Evolutionary conservation across 2,797 vertebrate species (phyloP).

Genomic region (Lutjanus argentimaculatus): DNA sequence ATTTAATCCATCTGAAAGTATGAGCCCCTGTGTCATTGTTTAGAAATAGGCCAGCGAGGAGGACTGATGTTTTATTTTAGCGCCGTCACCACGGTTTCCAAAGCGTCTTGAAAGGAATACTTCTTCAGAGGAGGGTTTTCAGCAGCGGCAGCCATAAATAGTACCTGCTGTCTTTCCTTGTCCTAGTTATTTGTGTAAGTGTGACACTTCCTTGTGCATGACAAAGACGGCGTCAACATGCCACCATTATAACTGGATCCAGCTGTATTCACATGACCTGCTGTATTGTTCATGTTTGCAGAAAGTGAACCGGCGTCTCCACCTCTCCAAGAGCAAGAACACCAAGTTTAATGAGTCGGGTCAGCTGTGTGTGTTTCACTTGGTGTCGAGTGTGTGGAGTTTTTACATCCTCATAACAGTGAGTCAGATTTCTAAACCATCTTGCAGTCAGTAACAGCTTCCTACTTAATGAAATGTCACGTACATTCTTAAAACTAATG

Average conservation of each 20-base stretch:
- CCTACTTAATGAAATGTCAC: background rate
- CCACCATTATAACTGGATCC: background rate
- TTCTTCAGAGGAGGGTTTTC: slow-evolving; percentile 42
- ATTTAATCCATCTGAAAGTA: slow-evolving; percentile 38
- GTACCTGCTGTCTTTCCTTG: slow-evolving; percentile 44
- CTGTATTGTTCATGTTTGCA: slow-evolving; percentile 71
- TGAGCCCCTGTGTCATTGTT: slow-evolving; percentile 47
- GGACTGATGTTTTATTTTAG: slow-evolving; percentile 62
- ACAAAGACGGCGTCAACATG: slow-evolving; percentile 28
- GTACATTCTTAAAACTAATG: background rate
- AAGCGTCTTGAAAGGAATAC: slow-evolving; percentile 53
- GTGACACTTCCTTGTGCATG: slow-evolving; percentile 52
- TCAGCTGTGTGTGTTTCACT: slow-evolving; percentile 95
- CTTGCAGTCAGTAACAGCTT: background rate
- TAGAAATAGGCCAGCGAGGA: slow-evolving; percentile 59
- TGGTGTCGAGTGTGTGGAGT: slow-evolving; percentile 94
- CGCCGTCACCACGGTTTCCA: slow-evolving; percentile 29
- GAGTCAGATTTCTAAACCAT: slow-evolving; percentile 66
- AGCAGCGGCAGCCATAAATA: slow-evolving; percentile 53
- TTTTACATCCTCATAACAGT: slow-evolving; percentile 93
- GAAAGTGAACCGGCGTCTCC: slow-evolving; percentile 97
- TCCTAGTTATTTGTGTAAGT: slow-evolving; percentile 41
- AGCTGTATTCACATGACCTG: slow-evolving; percentile 28
- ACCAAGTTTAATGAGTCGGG: slow-evolving; percentile 98
- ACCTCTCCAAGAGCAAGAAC: slow-evolving; percentile 98